phyloP scores from a whole-genome alignment of 2,797 vertebrate genomes.

The Amniataba percoides region DNA sequence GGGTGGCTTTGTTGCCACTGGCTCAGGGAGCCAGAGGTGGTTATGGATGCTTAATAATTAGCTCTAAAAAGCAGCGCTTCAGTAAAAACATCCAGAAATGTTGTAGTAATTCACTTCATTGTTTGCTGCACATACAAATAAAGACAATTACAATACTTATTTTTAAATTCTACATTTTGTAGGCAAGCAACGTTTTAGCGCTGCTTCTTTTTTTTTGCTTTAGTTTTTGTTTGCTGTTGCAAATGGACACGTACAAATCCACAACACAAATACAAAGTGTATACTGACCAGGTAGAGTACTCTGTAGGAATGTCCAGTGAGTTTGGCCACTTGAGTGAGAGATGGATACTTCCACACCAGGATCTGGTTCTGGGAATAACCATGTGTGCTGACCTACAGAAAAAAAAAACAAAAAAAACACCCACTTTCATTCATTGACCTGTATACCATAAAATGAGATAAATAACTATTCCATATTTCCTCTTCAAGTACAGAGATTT shows the following conservation, averaged over 20 bases:
- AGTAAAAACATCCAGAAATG: neutral
- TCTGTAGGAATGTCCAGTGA: slow-evolving; percentile 96
- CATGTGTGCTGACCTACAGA: slow-evolving; percentile 95
- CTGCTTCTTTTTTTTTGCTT: neutral
- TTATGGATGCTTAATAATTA: neutral
- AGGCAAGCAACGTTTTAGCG: neutral
- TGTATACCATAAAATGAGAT: neutral
- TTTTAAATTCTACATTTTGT: too few species aligned
- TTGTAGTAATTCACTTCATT: neutral
- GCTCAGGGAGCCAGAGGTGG: neutral
- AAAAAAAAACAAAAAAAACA: too few species aligned
- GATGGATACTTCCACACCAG: slow-evolving; percentile 99
- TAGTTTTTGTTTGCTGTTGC: neutral
- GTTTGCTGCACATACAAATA: neutral
- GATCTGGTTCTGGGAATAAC: slow-evolving; percentile 99
- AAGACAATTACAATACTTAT: neutral
- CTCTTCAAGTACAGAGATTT: neutral
- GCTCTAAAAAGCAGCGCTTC: neutral
- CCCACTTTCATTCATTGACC: neutral
- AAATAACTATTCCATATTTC: neutral
- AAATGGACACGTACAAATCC: neutral
- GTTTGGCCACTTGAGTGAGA: slow-evolving; percentile 97
- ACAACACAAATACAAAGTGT: neutral
- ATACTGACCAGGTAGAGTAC: slow-evolving; percentile 96
- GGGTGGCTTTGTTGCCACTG: neutral